A percentile compares a stretch with the other conserved stretches of the same genome.
phyloP scores from a whole-genome alignment of 2,888 invertebrate species.

The Plusia festucae region DNA sequence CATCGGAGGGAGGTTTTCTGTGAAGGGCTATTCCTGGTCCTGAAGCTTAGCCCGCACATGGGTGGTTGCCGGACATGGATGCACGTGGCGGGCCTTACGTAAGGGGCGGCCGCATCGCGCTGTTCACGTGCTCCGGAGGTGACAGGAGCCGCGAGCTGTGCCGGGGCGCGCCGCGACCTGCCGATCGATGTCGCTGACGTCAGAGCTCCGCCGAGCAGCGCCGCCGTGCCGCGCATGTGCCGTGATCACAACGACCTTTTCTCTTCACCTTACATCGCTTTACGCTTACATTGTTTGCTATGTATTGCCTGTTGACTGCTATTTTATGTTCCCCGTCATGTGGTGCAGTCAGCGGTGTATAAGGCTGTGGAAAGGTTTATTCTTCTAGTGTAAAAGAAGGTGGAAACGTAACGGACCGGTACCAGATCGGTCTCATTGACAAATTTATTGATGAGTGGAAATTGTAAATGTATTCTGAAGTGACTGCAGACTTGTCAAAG shows the following conservation, averaged over 20 bases:
- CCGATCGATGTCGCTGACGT: slow-evolving; percentile 85
- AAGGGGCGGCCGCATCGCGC: slow-evolving; percentile 67
- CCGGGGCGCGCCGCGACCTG: slow-evolving; percentile 58
- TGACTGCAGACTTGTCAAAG: slow-evolving; percentile 5
- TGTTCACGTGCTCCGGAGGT: slow-evolving; percentile 72
- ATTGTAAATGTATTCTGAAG: slow-evolving; percentile 32
- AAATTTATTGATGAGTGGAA: slow-evolving; percentile 78
- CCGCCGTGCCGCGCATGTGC: slow-evolving; percentile 65
- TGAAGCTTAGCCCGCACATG: slow-evolving; percentile 99
- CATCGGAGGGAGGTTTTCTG: slow-evolving; percentile 98
- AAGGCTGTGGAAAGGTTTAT: slow-evolving; percentile 1
- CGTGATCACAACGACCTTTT: slow-evolving; percentile 55
- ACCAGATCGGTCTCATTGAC: slow-evolving; percentile 76
- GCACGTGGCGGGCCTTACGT: slow-evolving; percentile 80
- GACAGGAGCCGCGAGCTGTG: slow-evolving; percentile 66
- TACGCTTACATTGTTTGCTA: slow-evolving; percentile 57
- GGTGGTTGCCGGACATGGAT: slow-evolving; percentile 74
- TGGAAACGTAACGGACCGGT: slow-evolving; percentile 58
- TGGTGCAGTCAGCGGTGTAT: slow-evolving; percentile 37
- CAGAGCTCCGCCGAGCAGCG: slow-evolving; percentile 66
- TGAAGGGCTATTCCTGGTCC: slow-evolving; percentile 98
- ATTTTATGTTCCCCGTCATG: neutral
- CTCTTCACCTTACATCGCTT: slow-evolving; percentile 33
- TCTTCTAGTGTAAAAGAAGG: slow-evolving; percentile 33
- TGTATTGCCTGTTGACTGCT: neutral